These are phyloP conservation scores for Lasius fuliginosus DNA, from an alignment of 2,888 invertebrate genomes.

Conservation along the genomic window DNA sequence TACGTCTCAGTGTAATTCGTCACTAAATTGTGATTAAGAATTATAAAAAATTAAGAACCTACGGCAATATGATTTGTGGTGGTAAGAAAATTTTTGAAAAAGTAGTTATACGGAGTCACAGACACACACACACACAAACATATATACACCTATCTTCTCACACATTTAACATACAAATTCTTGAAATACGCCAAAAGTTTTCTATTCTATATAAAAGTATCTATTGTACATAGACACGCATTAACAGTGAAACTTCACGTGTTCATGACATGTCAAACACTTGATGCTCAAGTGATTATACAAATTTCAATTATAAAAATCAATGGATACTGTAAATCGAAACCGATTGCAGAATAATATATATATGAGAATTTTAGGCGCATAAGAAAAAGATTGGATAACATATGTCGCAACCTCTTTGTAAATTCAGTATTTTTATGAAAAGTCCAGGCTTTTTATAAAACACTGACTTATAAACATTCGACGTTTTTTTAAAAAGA, in stretches of 20 bases:
- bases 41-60: conserved; percentile 69
- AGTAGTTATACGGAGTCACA: conserved; percentile 67
- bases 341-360: no score
- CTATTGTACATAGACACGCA: background rate
- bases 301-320: conserved; percentile 58
- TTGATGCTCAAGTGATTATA: conserved; percentile 73
- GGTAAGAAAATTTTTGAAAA: conserved; percentile 62
- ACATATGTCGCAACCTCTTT: no score
- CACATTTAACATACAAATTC: conserved; percentile 39
- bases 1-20: background rate
- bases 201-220: no score
- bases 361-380: no score
- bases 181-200: conserved; percentile 28
- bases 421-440: no score
- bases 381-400: no score
- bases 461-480: background rate
- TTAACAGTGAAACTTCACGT: conserved; percentile 67
- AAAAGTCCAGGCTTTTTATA: background rate
- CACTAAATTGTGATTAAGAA: conserved; percentile 50
- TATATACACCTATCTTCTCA: conserved; percentile 51
- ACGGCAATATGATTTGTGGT: conserved; percentile 70
- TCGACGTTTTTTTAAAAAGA: background rate
- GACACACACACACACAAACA: background rate
- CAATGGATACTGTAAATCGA: background rate
- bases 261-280: conserved; percentile 77